Evolutionary conservation across 2,888 invertebrate species (phyloP).

Genomic region (Dryocosmus kuriphilus): DNA sequence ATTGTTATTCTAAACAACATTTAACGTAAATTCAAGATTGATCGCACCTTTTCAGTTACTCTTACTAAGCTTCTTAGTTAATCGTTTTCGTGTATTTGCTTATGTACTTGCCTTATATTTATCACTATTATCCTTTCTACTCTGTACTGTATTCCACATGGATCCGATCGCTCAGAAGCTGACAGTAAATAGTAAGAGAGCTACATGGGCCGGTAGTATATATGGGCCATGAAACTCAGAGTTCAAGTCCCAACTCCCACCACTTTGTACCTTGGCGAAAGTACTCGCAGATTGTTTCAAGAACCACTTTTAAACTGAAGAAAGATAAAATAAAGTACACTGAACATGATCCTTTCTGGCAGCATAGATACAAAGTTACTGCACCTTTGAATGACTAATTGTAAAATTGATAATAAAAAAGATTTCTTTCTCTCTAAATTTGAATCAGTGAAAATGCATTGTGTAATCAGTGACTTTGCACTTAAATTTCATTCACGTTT

Average conservation of each 20-base stretch:
- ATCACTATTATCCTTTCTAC: conserved; percentile 33
- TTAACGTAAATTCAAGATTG: too few relatives aligned
- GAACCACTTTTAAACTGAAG: conserved; percentile 10
- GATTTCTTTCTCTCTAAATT: too few relatives aligned
- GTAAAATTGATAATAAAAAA: too few relatives aligned
- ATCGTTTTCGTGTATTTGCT: not conserved
- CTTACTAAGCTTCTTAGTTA: too few relatives aligned
- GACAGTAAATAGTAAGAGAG: conserved; percentile 71
- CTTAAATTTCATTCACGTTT: too few relatives aligned
- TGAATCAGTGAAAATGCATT: too few relatives aligned
- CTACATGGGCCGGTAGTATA: conserved; percentile 69
- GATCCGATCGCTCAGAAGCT: conserved; percentile 68
- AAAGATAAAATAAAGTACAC: not conserved
- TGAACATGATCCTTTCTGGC: not conserved
- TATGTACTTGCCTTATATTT: conserved; percentile 15
- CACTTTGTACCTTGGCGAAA: conserved; percentile 72
- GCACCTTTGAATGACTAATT: too few relatives aligned
- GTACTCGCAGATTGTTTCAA: conserved; percentile 66
- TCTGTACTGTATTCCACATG: conserved; percentile 47
- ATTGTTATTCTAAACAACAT: too few relatives aligned
- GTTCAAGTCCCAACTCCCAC: conserved; percentile 73
- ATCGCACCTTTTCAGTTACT: too few relatives aligned
- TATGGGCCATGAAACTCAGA: conserved; percentile 71
- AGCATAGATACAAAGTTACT: too few relatives aligned
- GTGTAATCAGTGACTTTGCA: too few relatives aligned